Evolutionary conservation across 2,888 invertebrate genomes (phyloP).

Genomic region (Gerosis bhagava): DNA sequence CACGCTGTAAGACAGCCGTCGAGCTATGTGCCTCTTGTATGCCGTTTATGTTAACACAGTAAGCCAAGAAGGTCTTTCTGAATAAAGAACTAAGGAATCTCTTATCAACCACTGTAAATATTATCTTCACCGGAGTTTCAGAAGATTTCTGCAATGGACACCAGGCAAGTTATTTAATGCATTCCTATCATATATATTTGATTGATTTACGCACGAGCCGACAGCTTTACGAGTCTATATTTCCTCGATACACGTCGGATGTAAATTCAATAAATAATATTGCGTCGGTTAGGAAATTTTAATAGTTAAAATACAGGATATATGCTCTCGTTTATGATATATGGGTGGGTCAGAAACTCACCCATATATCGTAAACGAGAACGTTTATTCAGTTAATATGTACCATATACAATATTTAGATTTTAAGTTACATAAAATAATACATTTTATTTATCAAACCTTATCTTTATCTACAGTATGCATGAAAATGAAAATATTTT

Average conservation of each 20-base stretch:
- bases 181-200: no score
- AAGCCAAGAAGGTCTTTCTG: conserved; percentile 52
- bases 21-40: conserved; percentile 57
- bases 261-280: background rate
- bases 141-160: conserved; percentile 57
- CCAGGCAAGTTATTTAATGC: conserved; percentile 49
- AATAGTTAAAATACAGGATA: no score
- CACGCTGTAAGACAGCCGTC: conserved; percentile 59
- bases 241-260: conserved; percentile 14
- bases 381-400: no score
- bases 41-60: conserved; percentile 63
- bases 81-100: conserved; percentile 57
- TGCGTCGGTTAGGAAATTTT: no score
- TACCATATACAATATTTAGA: no score
- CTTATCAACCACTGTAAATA: conserved; percentile 43
- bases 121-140: conserved; percentile 39
- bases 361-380: no score
- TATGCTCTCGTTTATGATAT: no score
- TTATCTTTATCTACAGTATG: no score
- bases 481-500: no score
- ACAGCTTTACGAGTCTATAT: conserved; percentile 3
- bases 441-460: no score
- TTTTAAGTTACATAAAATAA: no score
- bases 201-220: conserved; percentile 12
- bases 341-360: no score